A percentile compares a stretch with the other conserved stretches of the same genome.
phyloP scores from a whole-genome alignment of 2,113 vertebrate genomes.

The Telmatochromis sp. region DNA sequence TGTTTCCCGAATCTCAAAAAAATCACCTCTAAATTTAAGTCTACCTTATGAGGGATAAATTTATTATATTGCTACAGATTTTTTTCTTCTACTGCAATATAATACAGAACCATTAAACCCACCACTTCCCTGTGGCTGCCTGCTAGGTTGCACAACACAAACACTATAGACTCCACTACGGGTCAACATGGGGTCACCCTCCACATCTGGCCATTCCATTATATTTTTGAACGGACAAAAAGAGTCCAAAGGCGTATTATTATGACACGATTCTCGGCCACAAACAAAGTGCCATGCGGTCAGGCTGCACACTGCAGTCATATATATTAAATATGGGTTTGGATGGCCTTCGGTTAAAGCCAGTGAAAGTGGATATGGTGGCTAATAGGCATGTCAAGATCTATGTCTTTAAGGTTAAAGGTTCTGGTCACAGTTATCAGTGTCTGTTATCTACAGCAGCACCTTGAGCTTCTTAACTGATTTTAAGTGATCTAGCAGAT shows the following conservation, averaged over 20 bases:
- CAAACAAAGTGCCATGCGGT: neutral
- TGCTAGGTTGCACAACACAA: slow-evolving; percentile 20
- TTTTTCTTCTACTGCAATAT: neutral
- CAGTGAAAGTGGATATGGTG: slow-evolving; percentile 25
- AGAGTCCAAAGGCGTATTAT: neutral
- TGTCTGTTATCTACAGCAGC: slow-evolving; percentile 34
- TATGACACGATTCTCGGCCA: neutral
- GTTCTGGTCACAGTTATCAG: slow-evolving; percentile 42
- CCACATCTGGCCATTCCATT: slow-evolving; percentile 73
- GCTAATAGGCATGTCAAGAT: slow-evolving; percentile 50
- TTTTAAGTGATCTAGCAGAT: slow-evolving; percentile 61
- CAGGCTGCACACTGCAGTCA: neutral
- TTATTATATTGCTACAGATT: neutral
- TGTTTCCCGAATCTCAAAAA: neutral
- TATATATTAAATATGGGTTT: neutral
- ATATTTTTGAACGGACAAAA: neutral
- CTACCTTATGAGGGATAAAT: neutral
- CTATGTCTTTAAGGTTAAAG: slow-evolving; percentile 42
- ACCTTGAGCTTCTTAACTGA: slow-evolving; percentile 62
- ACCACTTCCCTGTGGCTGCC: neutral
- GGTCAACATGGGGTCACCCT: slow-evolving; percentile 50
- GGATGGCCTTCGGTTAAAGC: neutral
- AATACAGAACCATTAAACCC: neutral
- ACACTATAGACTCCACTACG: neutral
- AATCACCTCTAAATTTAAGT: neutral